Evolutionary conservation across 2,113 vertebrate genomes (phyloP), one percentile per base, ranked within the genome.

Genomic region (human (Homo sapiens)): DNA sequence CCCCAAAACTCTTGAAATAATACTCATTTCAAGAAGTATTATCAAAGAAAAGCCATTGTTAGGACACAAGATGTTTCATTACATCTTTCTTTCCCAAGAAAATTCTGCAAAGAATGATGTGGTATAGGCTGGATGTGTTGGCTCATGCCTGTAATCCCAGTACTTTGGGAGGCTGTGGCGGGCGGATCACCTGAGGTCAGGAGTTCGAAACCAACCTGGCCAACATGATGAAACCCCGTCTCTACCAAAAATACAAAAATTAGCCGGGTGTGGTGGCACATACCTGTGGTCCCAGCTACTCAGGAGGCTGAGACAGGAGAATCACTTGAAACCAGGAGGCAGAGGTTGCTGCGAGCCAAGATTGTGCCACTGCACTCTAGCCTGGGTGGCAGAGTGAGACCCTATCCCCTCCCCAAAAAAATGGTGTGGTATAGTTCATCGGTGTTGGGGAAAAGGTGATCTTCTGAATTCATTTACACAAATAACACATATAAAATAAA

Each of bases 21-120:
- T 57, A 95, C 23, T 12, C 4, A 89, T 72, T 94, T 97, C 40
- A 91, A 80, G 52, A 70, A 94, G 8, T 80, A 95, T 94, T 87
- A 87, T 64, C 13, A 90, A 92, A 93, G 45, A 23, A 83, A 82
- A 93, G n/a, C 12, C 16, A n/a, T 61, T 90, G 35, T 38, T 27
- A 79, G 12, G 76, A 5, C 30, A 52, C 11, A 38, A 11, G n/a
- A 55, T 89, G 13, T 86, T 92, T 82, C 59, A 80, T 92, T 52
- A 84, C 11, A 88, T 68, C n/a, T 5, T 92, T 70, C 52, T 57
- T 95, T 86, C 40, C 25, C 27, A 68, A 61, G 0, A 79, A 30
- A 55, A 79, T 25, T 90, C 43, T 79, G 17, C 30, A 94, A 96
- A 84, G 14, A 87, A 64, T 64, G 61, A 11, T 64, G 61, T 30